These are phyloP conservation scores for Panthera leo DNA, from an alignment of 2,113 vertebrate species.

Conservation along the genomic window DNA sequence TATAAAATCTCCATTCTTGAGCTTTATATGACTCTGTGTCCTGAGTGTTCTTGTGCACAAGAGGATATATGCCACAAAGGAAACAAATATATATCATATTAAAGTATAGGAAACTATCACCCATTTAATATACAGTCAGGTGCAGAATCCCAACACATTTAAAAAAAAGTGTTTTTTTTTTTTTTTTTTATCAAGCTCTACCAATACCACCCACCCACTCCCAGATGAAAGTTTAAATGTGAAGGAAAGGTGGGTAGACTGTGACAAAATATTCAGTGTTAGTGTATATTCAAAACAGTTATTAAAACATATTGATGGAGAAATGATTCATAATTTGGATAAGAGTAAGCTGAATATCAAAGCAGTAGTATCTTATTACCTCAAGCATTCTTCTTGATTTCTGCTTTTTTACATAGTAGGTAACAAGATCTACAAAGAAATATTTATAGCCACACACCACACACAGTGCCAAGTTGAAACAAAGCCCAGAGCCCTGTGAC, in stretches of 20 bases:
- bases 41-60: background rate
- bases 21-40: background rate
- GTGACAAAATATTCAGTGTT: constrained; percentile 42
- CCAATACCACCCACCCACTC: background rate
- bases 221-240: background rate
- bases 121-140: background rate
- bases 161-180: background rate
- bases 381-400: background rate
- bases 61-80: background rate
- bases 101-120: background rate
- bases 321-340: constrained; percentile 40
- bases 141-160: background rate
- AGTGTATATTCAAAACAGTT: constrained; percentile 34
- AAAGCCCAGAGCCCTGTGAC: background rate
- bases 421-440: background rate
- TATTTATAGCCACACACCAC: background rate
- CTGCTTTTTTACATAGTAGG: background rate
- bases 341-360: constrained; percentile 20
- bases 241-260: background rate
- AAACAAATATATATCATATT: background rate
- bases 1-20: too few species aligned
- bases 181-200: background rate
- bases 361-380: background rate
- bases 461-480: background rate
- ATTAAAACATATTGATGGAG: constrained; percentile 16